These are phyloP conservation scores for Nycticorax nycticorax DNA, from an alignment of 2,113 vertebrate genomes.

Conservation along the genomic window DNA sequence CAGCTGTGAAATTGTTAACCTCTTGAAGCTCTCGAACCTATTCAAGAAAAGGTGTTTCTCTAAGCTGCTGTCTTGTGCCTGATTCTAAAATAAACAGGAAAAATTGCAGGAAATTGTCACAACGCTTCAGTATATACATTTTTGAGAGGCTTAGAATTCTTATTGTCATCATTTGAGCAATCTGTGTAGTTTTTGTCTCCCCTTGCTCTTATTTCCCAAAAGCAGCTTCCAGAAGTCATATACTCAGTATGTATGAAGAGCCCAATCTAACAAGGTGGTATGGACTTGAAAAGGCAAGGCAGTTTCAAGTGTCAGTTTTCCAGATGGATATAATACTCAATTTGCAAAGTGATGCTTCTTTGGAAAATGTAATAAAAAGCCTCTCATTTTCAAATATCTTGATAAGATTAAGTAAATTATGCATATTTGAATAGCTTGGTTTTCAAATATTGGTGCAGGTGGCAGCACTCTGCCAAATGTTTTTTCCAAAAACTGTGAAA, in stretches of 20 bases:
- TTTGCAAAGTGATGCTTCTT: not conserved
- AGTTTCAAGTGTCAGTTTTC: constrained; percentile 4
- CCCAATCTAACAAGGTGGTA: not conserved
- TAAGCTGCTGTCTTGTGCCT: not conserved
- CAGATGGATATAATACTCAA: not conserved
- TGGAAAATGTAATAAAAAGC: not conserved
- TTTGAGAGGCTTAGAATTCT: not conserved
- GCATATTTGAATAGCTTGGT: not conserved
- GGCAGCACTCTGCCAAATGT: constrained; percentile 36
- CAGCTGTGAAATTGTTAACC: not conserved
- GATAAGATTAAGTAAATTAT: constrained; percentile 18
- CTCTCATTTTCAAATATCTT: constrained; percentile 29
- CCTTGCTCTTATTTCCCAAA: not conserved
- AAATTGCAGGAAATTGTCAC: not conserved
- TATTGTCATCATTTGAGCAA: not conserved
- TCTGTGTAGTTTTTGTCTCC: not conserved
- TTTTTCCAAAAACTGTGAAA: constrained; percentile 28
- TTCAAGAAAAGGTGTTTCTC: not conserved
- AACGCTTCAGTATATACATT: not conserved
- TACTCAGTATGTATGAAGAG: not conserved
- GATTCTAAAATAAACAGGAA: not conserved
- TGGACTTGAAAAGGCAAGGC: not conserved
- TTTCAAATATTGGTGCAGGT: constrained; percentile 53
- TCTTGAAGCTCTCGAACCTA: not conserved
- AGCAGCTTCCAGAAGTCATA: not conserved